Evolutionary conservation across 2,797 vertebrate species (phyloP).

Genomic region (Agapornis canus): DNA sequence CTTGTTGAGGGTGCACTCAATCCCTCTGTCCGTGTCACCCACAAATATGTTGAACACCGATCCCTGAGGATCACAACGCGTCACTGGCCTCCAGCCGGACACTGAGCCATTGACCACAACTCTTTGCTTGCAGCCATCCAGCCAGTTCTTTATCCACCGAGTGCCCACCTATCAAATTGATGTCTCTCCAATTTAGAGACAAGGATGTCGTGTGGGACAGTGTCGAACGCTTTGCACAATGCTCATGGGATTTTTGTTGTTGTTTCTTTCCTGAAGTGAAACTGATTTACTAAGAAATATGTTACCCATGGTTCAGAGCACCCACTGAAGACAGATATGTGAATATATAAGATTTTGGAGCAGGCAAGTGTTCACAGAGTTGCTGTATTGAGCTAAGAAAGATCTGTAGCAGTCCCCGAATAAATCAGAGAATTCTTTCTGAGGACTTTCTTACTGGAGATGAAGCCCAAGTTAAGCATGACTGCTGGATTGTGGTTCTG

Average conservation of each 20-base stretch:
- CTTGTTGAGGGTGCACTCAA: neutral
- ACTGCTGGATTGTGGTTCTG: neutral
- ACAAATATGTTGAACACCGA: neutral
- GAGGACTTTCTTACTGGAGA: neutral
- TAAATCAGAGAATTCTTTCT: neutral
- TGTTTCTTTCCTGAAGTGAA: slow-evolving; percentile 1
- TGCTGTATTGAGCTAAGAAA: neutral
- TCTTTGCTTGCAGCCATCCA: neutral
- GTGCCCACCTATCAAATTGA: neutral
- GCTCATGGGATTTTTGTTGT: neutral
- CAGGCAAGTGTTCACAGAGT: neutral
- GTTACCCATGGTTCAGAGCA: neutral
- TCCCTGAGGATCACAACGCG: neutral
- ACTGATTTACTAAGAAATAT: neutral
- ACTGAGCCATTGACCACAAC: neutral
- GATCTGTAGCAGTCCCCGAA: neutral
- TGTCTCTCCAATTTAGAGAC: neutral
- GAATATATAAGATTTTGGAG: neutral
- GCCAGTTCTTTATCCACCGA: neutral
- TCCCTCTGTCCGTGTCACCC: neutral
- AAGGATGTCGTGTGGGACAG: neutral
- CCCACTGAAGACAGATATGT: neutral
- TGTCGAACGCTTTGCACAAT: neutral
- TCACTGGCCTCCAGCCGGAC: neutral
- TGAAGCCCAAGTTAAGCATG: fast-evolving